These are phyloP conservation scores for Microchirus variegatus DNA, from an alignment of 2,797 vertebrate species.

Conservation along the genomic window DNA sequence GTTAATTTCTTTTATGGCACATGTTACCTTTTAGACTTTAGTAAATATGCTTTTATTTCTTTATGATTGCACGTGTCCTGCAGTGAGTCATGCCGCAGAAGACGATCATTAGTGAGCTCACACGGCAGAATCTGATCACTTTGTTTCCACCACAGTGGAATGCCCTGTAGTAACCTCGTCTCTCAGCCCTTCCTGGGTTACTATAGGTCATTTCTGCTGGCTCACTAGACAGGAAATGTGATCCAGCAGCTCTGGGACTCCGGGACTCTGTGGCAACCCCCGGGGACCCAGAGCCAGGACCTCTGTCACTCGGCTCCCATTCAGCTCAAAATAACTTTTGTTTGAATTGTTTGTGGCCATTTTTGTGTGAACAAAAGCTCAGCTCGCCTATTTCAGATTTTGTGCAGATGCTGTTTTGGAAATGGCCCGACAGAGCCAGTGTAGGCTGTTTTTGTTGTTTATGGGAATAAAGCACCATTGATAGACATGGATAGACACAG, in stretches of 20 bases:
- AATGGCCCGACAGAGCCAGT: slow-evolving; percentile 5
- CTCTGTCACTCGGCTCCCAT: slow-evolving; percentile 57
- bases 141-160: slow-evolving; percentile 45
- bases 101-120: slow-evolving; percentile 3
- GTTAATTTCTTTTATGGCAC: no score
- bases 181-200: slow-evolving; percentile 81
- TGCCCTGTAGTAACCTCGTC: slow-evolving; percentile 91
- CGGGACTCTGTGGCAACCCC: slow-evolving; percentile 40
- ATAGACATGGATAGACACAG: not conserved
- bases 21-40: not conserved
- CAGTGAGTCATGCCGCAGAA: not conserved
- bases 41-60: not conserved
- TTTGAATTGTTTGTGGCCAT: slow-evolving; percentile 48
- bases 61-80: not conserved
- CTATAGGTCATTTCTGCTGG: slow-evolving; percentile 84
- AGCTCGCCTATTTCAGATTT: slow-evolving; percentile 6
- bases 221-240: slow-evolving; percentile 75
- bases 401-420: slow-evolving; percentile 42
- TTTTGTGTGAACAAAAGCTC: slow-evolving; percentile 50
- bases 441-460: slow-evolving; percentile 10
- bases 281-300: slow-evolving; percentile 50
- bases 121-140: slow-evolving; percentile 37
- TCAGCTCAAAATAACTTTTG: slow-evolving; percentile 61
- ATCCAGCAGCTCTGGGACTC: slow-evolving; percentile 58
- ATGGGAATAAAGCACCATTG: not conserved